Percentiles rank a stretch among this genome's conserved stretches.
phyloP scores from a whole-genome alignment of 2,113 vertebrate genomes.

The Promerops cafer region DNA sequence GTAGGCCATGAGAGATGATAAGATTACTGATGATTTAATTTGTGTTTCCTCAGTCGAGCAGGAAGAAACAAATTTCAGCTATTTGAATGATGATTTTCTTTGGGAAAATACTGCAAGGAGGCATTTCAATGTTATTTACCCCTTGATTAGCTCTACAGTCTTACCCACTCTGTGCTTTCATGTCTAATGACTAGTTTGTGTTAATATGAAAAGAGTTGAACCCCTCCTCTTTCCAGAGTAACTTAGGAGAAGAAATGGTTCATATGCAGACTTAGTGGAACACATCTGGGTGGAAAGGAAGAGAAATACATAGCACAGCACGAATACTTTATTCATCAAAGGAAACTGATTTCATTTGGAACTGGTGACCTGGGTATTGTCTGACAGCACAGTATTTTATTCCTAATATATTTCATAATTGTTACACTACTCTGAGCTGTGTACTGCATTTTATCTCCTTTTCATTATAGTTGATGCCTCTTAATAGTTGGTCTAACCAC shows the following conservation, averaged over 20 bases:
- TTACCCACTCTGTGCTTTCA: not conserved
- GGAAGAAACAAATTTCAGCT: slow-evolving; percentile 23
- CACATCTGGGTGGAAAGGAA: not conserved
- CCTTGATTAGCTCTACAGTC: slow-evolving; percentile 27
- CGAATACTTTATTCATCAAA: not conserved
- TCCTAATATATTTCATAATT: not conserved
- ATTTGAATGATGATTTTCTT: slow-evolving; percentile 11
- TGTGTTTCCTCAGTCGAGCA: not conserved
- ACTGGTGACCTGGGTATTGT: not conserved
- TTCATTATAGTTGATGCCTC: not conserved
- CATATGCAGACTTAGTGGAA: not conserved
- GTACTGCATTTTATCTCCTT: not conserved
- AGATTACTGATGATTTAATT: not conserved
- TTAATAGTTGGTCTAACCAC: not conserved
- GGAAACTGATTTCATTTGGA: not conserved
- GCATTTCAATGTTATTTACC: slow-evolving; percentile 31
- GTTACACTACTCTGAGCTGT: not conserved
- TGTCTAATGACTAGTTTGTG: not conserved
- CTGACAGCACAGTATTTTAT: not conserved
- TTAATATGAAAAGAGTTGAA: not conserved
- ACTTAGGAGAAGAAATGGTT: not conserved
- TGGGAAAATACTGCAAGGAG: slow-evolving; percentile 20
- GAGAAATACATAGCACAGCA: not conserved
- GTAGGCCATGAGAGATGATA: not conserved
- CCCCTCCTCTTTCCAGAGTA: not conserved